Conservation (phyloP, 2,113 vertebrate species). For the Sciurus niger region DNA sequence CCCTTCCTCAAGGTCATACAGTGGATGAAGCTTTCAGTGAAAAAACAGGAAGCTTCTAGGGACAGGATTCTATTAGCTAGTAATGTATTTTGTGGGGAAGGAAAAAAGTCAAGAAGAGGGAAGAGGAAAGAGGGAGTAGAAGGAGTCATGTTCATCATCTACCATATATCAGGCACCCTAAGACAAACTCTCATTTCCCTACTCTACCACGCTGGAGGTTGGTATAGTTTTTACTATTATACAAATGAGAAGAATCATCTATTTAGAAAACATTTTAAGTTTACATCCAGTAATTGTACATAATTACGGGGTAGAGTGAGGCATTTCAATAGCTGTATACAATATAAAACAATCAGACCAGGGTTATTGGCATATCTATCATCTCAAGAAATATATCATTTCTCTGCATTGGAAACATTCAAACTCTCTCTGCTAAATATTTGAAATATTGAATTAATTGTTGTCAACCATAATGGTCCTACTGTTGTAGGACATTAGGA, state of each 20-base stretch:
- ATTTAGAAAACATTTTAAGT: neutral
- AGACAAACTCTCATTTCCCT: neutral
- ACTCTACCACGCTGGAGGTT: neutral
- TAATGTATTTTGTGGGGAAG: neutral
- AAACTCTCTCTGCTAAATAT: neutral
- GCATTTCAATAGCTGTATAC: neutral
- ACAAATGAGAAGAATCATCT: neutral
- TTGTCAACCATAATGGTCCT: neutral
- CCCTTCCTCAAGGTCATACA: neutral
- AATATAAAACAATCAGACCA: neutral
- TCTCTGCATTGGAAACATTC: neutral
- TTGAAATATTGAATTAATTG: neutral
- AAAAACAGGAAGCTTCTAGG: neutral
- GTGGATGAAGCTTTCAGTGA: neutral
- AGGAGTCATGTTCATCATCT: neutral
- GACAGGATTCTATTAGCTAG: neutral
- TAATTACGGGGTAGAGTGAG: neutral
- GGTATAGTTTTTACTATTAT: neutral
- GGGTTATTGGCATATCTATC: neutral
- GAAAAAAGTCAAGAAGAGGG: neutral
- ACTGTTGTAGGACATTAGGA: neutral
- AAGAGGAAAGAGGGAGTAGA: neutral
- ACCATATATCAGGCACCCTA: neutral
- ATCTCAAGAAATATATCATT: neutral
- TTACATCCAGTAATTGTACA: neutral